Evolutionary conservation across 1,140 invertebrate genomes (phyloP).

Genomic region (Oncopodura yosiiana): DNA sequence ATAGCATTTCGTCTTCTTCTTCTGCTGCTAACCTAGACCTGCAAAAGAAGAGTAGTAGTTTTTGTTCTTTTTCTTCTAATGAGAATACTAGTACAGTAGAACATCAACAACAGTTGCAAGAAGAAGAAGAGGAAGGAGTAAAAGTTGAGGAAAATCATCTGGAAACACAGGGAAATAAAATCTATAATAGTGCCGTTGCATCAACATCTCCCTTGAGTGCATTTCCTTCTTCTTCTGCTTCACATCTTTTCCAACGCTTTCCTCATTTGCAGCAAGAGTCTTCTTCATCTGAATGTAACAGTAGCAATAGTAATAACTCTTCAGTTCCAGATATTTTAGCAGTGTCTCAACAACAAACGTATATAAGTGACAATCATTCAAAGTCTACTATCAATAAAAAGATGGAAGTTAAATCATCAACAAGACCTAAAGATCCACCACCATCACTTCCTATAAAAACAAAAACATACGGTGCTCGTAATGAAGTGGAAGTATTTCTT

Average conservation of each 20-base stretch:
- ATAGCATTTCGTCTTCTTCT: too few relatives aligned
- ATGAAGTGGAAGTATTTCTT: conserved; percentile 32
- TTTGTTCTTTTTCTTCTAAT: neutral
- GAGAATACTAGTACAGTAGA: conserved; percentile 6
- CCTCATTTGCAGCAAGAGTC: too few relatives aligned
- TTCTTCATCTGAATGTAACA: neutral
- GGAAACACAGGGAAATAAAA: too few relatives aligned
- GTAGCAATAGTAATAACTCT: neutral
- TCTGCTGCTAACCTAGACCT: conserved; percentile 11
- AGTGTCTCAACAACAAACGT: neutral
- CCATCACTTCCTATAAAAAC: neutral
- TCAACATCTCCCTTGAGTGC: too few relatives aligned
- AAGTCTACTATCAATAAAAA: conserved; percentile 4
- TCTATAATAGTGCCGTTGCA: too few relatives aligned
- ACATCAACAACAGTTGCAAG: neutral
- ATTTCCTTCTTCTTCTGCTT: too few relatives aligned
- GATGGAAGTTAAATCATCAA: conserved; percentile 14
- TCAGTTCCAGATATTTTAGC: neutral
- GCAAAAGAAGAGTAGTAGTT: conserved; percentile 13
- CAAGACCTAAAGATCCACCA: conserved; percentile 9
- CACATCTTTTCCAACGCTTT: too few relatives aligned
- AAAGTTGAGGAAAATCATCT: too few relatives aligned
- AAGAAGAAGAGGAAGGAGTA: neutral
- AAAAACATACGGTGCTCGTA: conserved; percentile 29
- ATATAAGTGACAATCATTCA: conserved; percentile 3